These are phyloP conservation scores for Drosophila incognita DNA, from an alignment of 2,888 invertebrate genomes.

Conservation along the genomic window DNA sequence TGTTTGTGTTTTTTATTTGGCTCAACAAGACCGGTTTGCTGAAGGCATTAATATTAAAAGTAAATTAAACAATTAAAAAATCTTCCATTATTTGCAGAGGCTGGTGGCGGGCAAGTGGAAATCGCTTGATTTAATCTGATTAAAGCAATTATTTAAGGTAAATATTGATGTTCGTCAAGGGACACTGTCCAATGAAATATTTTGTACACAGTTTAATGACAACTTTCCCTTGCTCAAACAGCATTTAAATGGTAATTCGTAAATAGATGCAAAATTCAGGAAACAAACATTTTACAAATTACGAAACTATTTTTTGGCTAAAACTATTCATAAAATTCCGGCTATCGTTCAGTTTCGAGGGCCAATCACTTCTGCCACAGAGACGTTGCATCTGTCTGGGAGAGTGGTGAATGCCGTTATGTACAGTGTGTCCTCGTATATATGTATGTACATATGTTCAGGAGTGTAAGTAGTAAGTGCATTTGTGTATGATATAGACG, in stretches of 20 bases:
- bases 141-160: neutral
- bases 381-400: conserved; percentile 9
- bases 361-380: conserved; percentile 29
- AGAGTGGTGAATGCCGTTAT: conserved; percentile 14
- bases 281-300: neutral
- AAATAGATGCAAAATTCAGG: neutral
- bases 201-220: neutral
- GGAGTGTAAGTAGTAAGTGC: neutral
- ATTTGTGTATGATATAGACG: neutral
- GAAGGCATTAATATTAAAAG: conserved; percentile 53
- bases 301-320: neutral
- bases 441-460: conserved; percentile 1
- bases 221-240: neutral
- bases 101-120: conserved; percentile 6
- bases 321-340: neutral
- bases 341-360: conserved; percentile 9
- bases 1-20: neutral
- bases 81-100: conserved; percentile 23
- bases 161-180: conserved; percentile 1
- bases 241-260: neutral
- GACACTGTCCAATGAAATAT: neutral
- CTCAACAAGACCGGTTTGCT: conserved; percentile 36
- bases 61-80: conserved; percentile 66
- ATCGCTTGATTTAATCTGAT: conserved; percentile 2
- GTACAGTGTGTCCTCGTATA: conserved; percentile 1